Conservation (phyloP, 1,140 invertebrate genomes). For the Maconellicoccus hirsutus region DNA sequence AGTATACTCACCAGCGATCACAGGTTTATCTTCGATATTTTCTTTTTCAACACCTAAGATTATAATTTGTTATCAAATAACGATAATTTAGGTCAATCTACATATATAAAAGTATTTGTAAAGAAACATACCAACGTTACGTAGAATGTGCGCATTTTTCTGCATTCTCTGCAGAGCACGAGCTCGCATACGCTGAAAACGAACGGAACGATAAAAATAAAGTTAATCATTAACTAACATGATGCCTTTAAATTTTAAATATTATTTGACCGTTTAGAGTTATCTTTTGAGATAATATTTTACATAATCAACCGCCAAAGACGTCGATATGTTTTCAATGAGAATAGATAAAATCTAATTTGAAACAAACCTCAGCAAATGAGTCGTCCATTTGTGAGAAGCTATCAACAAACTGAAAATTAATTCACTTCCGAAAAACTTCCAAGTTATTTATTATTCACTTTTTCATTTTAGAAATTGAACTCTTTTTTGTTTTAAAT, state of each 20-base stretch:
- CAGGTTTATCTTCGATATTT: not conserved
- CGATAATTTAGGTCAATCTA: too few relatives aligned
- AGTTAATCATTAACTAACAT: not conserved
- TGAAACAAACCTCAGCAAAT: not conserved
- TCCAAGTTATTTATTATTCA: too few relatives aligned
- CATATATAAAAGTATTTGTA: too few relatives aligned
- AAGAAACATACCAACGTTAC: not conserved
- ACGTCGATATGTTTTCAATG: not conserved
- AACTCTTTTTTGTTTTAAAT: too few relatives aligned
- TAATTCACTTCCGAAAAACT: too few relatives aligned
- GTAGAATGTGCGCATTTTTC: not conserved
- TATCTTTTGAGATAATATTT: not conserved
- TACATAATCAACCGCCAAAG: too few relatives aligned
- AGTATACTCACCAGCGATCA: not conserved
- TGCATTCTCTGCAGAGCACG: not conserved
- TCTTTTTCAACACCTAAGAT: not conserved
- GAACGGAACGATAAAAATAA: not conserved
- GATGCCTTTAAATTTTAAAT: too few relatives aligned
- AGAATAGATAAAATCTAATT: not conserved
- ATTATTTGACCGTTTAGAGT: not conserved
- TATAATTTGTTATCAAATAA: not conserved
- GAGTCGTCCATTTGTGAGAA: not conserved
- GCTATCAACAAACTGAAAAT: too few relatives aligned
- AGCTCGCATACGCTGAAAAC: conserved; percentile 10
- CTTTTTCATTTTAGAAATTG: too few relatives aligned